Base-by-base conservation (phyloP, 2,888 invertebrate genomes). In the Drosophila prostipennis region DNA sequence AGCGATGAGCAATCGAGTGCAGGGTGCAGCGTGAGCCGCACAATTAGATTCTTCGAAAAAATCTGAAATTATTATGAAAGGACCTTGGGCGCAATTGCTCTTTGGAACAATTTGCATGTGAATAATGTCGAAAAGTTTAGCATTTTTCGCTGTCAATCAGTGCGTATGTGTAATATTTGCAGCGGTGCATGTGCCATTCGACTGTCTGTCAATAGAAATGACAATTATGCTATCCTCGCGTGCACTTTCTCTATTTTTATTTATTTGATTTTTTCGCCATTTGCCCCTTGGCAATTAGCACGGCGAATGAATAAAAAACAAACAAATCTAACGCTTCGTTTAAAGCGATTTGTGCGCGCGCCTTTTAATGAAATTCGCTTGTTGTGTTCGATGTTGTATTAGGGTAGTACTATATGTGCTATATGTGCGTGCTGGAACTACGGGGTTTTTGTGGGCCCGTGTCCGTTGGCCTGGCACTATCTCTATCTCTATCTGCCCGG, bases 381-480 rank as follows among this genome's bases (percentile, higher is more conserved):
- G 59, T 71, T 72, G 60, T 56, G 74, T 61, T 68, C 59, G 61
- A 72, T 67, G 74, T 70, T 68, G 69, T 69, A 51, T 49, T 67
- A 64, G 53, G 49, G 42, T 34, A 11, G 43, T 69, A 29, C 29
- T 29, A 6, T 29, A 29, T 6, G 26, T 26, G 23, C 23, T 4
- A 6, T 26, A 73, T 73, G 68, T 74, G 58, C 75, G 73, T 74
- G 34, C 34, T 34, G 4, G 29, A 7, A 61, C 46, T 49, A 37
- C 26, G 63, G 26, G 54, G 45, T 34, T 58, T 58, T 29, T 59
- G 43, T 63, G 6, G 34, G 39, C 49, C 59, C 71, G 68, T 74
- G 64, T 82, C 80, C 67, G 72, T 83, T 82, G 69, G 74, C 36
- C 56, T 86, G 83, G 83, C 83, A 80, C 80, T 80, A 80, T 80